Conservation (phyloP, 2,888 invertebrate species). For the Pyrocoelia pectoralis region DNA sequence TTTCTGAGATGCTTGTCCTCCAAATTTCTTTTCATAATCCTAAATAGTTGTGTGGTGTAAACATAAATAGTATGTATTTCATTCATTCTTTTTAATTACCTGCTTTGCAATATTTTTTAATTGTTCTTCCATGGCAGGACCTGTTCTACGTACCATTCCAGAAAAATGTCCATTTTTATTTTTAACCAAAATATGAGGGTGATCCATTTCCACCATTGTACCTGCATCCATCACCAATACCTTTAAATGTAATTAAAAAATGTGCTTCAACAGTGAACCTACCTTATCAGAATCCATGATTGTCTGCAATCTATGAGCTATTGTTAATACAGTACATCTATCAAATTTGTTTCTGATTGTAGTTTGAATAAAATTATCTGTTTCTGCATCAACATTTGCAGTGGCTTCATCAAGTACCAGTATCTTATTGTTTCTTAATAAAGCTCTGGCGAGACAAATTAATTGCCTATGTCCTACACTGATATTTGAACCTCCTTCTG, state of each 20-base stretch:
- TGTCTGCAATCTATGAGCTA: constrained; percentile 73
- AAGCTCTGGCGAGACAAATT: constrained; percentile 80
- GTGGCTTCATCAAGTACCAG: constrained; percentile 71
- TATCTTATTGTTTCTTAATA: constrained; percentile 75
- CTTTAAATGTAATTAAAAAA: constrained; percentile 50
- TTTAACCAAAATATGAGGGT: constrained; percentile 70
- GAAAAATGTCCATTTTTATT: constrained; percentile 64
- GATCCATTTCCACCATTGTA: constrained; percentile 74
- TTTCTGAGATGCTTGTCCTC: too few species aligned
- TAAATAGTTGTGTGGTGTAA: too few species aligned
- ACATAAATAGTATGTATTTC: too few species aligned
- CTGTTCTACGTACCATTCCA: constrained; percentile 72
- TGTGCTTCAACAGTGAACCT: too few species aligned
- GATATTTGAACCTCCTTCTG: constrained; percentile 78
- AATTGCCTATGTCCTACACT: constrained; percentile 85
- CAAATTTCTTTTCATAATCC: too few species aligned
- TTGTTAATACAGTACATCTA: constrained; percentile 66
- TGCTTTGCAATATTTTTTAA: constrained; percentile 70
- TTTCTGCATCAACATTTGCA: constrained; percentile 67
- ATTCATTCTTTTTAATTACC: too few species aligned
- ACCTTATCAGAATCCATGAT: constrained; percentile 68
- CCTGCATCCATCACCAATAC: constrained; percentile 85
- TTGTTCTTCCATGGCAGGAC: constrained; percentile 70
- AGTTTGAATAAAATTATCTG: constrained; percentile 65
- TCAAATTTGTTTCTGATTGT: constrained; percentile 65